Conservation (phyloP, 2,797 vertebrate genomes). For the Lepidocolaptes lacrymiger region DNA sequence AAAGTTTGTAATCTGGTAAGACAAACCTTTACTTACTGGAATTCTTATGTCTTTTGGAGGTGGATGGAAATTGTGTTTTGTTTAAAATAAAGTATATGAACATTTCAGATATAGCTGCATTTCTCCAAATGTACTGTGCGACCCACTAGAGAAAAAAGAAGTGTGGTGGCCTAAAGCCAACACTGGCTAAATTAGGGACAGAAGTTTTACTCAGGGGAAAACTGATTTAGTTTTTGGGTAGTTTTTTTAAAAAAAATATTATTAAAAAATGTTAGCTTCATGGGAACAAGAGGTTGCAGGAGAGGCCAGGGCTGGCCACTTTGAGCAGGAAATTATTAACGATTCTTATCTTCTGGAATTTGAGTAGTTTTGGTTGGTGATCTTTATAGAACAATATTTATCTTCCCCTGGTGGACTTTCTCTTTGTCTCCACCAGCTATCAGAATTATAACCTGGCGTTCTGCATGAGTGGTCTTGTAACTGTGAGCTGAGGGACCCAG, state of each 20-base stretch:
- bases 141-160: constrained; percentile 2
- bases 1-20: background rate
- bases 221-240: constrained; percentile 37
- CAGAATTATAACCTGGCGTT: constrained; percentile 44
- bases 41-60: background rate
- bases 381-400: constrained; percentile 71
- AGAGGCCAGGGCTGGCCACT: constrained; percentile 59
- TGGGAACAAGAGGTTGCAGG: constrained; percentile 66
- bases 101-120: background rate
- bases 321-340: constrained; percentile 72
- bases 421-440: constrained; percentile 47
- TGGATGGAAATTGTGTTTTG: background rate
- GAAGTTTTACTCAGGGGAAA: constrained; percentile 51
- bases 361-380: constrained; percentile 67
- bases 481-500: background rate
- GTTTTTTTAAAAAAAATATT: background rate
- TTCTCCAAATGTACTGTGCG: constrained; percentile 11
- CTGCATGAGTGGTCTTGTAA: constrained; percentile 46
- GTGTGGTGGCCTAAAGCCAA: constrained; percentile 9
- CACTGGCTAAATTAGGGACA: constrained; percentile 8
- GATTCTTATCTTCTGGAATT: constrained; percentile 74
- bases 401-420: constrained; percentile 58
- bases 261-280: constrained; percentile 63
- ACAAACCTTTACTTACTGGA: background rate
- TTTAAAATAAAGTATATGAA: constrained; percentile 19